phyloP scores from a whole-genome alignment of 2,113 vertebrate species.

The Donacobius atricapilla region DNA sequence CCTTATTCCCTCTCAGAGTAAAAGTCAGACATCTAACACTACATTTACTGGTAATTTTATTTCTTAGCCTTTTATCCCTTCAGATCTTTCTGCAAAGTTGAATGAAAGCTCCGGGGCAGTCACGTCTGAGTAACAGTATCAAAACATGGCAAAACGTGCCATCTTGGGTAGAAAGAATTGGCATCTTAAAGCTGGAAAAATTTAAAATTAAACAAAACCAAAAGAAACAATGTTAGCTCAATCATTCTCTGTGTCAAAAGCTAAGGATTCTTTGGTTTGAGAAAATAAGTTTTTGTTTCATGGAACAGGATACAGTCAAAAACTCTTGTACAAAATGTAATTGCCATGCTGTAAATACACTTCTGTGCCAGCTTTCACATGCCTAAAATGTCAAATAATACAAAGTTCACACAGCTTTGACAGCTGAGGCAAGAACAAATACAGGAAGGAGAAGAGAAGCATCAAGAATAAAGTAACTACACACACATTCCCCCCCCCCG shows the following conservation, averaged over 20 bases:
- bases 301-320: neutral
- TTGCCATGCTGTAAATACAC: neutral
- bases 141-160: neutral
- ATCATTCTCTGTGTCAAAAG: neutral
- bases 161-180: neutral
- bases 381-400: neutral
- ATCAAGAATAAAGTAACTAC: neutral
- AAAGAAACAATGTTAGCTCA: neutral
- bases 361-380: neutral
- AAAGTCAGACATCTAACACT: neutral
- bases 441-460: neutral
- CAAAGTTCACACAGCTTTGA: neutral
- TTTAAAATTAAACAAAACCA: neutral
- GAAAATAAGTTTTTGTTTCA: neutral
- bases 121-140: neutral
- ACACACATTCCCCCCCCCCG: fast-evolving
- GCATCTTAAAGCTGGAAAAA: neutral
- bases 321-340: neutral
- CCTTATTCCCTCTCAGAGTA: neutral
- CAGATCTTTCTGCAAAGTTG: neutral
- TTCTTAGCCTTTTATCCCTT: neutral
- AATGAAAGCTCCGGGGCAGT: neutral
- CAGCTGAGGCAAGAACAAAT: neutral
- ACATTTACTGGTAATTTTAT: neutral
- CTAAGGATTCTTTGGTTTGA: neutral